These are phyloP conservation scores for Clarias laeviceps DNA, from an alignment of 2,797 vertebrate species.

Conservation along the genomic window DNA sequence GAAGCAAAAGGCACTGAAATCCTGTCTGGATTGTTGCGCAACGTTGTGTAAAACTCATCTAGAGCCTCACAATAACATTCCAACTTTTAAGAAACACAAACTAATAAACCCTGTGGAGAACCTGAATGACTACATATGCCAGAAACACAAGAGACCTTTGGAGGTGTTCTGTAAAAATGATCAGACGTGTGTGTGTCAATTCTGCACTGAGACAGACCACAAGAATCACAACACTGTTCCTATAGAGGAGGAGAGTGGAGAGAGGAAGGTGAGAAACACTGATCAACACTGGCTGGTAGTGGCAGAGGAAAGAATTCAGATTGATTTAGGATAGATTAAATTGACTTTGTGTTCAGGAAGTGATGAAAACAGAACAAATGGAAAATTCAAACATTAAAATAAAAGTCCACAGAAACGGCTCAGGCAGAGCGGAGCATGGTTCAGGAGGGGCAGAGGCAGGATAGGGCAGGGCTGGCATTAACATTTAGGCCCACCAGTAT, in stretches of 20 bases:
- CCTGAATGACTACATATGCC: background rate
- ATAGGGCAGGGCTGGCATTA: no score
- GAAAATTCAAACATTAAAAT: no score
- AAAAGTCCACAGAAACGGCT: no score
- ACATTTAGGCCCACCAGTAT: no score
- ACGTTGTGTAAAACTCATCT: slow-evolving; percentile 6
- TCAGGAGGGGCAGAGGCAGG: no score
- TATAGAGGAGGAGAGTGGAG: background rate
- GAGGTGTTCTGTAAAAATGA: background rate
- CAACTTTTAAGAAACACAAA: slow-evolving; percentile 1
- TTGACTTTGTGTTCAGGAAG: no score
- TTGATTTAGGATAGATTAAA: no score
- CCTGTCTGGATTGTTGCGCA: background rate
- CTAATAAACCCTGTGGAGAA: background rate
- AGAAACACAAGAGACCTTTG: background rate
- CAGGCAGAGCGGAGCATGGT: no score
- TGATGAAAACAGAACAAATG: no score
- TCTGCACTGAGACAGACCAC: slow-evolving; percentile 1
- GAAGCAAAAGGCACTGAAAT: slow-evolving; percentile 3
- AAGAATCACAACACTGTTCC: slow-evolving; percentile 23
- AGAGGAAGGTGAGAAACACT: slow-evolving; percentile 2
- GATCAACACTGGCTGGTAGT: background rate
- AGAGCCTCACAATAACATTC: background rate
- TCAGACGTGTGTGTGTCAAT: background rate
- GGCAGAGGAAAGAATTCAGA: no score